A percentile compares a stretch with the other conserved stretches of the same genome.
Conservation (phyloP, 1,140 invertebrate species). For the Plodia interpunctella region DNA sequence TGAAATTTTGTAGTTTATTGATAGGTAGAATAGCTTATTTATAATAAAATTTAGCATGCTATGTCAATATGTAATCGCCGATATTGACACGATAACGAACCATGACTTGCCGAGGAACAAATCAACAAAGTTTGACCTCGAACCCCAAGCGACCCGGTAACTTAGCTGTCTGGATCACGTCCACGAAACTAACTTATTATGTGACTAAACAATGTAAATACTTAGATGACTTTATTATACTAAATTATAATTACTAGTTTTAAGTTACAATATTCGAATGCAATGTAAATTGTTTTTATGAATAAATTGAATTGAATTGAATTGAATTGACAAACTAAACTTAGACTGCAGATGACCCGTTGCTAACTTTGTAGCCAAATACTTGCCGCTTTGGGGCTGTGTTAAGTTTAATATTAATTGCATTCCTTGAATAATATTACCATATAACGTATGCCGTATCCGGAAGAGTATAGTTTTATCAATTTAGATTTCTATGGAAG, state of each 20-base stretch:
- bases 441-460: neutral
- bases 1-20: no score
- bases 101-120: neutral
- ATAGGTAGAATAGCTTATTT: no score
- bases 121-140: neutral
- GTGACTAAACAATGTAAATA: slow-evolving; percentile 2
- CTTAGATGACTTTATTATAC: no score
- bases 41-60: no score
- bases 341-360: neutral
- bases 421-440: neutral
- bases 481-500: no score
- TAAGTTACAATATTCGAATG: no score
- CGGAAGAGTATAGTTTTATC: no score
- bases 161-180: neutral
- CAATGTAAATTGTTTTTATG: no score
- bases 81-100: neutral
- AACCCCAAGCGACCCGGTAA: neutral
- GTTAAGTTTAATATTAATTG: slow-evolving; percentile 1
- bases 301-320: no score
- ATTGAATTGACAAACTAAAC: slow-evolving; percentile 4
- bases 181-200: neutral
- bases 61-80: neutral
- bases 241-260: no score
- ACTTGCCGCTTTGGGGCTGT: neutral
- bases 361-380: slow-evolving; percentile 1